Percentiles rank a stretch among this genome's conserved stretches.
Conservation (phyloP, 2,113 vertebrate species). For the Pavo muticus region DNA sequence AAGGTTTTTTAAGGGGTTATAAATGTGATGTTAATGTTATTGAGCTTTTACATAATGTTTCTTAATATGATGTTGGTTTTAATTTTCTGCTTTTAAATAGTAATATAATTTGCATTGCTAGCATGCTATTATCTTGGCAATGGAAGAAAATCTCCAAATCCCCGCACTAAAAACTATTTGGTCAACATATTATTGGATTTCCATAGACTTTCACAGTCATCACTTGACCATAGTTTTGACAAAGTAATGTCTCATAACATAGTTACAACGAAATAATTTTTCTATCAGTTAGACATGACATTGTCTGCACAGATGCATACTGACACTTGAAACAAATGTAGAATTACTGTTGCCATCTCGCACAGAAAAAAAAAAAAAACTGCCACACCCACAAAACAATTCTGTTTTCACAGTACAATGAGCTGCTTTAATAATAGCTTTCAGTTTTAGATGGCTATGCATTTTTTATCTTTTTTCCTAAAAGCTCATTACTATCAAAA, state of each 20-base stretch:
- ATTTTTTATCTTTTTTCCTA: background rate
- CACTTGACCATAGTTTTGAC: background rate
- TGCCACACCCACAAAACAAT: background rate
- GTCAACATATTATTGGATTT: background rate
- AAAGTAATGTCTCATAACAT: background rate
- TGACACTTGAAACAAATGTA: background rate
- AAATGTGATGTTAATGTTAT: background rate
- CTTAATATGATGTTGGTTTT: background rate
- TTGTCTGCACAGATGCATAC: background rate
- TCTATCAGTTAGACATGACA: background rate
- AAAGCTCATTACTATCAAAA: background rate
- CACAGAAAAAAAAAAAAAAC: background rate
- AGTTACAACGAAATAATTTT: constrained; percentile 21
- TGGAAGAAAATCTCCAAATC: background rate
- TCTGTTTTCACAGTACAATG: constrained; percentile 8
- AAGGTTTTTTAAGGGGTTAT: background rate
- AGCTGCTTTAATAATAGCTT: background rate
- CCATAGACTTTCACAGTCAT: background rate
- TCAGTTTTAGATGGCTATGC: background rate
- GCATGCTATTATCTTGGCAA: background rate
- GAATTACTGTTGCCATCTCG: background rate
- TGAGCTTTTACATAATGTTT: background rate
- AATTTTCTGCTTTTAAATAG: constrained; percentile 15
- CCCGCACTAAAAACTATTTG: background rate
- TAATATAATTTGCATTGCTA: background rate